Percentiles rank a stretch among this genome's conserved stretches.
These are phyloP conservation scores for Perdita meconis DNA, from an alignment of 2,888 invertebrate genomes.

Conservation along the genomic window DNA sequence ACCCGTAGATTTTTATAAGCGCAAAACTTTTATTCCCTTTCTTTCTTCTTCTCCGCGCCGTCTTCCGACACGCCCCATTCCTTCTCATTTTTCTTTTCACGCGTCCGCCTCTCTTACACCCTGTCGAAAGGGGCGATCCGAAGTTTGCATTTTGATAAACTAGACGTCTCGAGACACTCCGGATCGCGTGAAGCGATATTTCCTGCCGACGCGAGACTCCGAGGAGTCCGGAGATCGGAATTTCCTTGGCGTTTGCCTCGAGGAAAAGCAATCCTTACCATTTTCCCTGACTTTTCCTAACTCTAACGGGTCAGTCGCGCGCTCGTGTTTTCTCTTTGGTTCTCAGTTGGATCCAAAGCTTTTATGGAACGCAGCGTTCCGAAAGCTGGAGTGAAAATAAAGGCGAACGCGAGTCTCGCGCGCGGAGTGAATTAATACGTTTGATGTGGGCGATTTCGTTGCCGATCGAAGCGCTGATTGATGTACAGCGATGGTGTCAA, in stretches of 20 bases:
- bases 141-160: too few species aligned
- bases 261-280: neutral
- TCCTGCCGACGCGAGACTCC: too few species aligned
- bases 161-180: too few species aligned
- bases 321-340: neutral
- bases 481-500: too few species aligned
- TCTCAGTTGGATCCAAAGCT: neutral
- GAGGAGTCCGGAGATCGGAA: neutral
- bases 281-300: neutral
- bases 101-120: neutral
- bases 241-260: neutral
- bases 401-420: too few species aligned
- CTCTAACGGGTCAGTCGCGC: neutral
- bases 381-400: neutral
- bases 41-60: neutral
- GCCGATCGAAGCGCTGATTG: conserved; percentile 18
- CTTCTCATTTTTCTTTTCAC: neutral
- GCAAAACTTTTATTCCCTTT: conserved; percentile 27
- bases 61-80: neutral
- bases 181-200: too few species aligned
- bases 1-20: conserved; percentile 61
- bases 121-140: neutral
- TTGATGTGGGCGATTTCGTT: conserved; percentile 31
- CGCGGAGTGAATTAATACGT: conserved; percentile 22
- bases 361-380: neutral